These are phyloP conservation scores for Pelodiscus sinensis DNA, from an alignment of 2,113 vertebrate genomes.

Conservation along the genomic window DNA sequence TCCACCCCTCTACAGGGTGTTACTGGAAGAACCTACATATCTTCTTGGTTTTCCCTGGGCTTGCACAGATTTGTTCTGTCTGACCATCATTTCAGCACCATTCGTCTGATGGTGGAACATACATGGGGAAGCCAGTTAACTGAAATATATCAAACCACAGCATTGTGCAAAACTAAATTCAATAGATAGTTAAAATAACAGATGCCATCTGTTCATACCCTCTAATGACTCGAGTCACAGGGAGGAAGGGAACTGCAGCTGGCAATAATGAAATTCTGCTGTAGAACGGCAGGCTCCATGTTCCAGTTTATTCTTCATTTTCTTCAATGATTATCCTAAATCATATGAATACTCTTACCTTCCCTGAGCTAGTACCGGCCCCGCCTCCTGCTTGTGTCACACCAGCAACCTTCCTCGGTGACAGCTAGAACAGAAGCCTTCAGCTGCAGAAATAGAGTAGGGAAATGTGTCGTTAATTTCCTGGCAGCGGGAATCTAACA, in stretches of 20 bases:
- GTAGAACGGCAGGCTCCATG: not conserved
- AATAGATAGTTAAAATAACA: slow-evolving; percentile 55
- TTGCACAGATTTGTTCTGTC: not conserved
- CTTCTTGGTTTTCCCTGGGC: slow-evolving; percentile 4
- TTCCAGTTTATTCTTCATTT: slow-evolving; percentile 19
- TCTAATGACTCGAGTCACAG: slow-evolving; percentile 52
- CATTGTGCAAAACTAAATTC: slow-evolving; percentile 49
- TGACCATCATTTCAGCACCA: not conserved
- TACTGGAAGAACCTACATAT: not conserved
- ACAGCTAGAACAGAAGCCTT: not conserved
- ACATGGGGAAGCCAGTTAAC: slow-evolving; percentile 35
- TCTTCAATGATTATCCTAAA: slow-evolving; percentile 32
- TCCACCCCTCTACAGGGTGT: too few species aligned
- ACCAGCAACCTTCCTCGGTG: not conserved
- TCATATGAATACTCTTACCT: not conserved
- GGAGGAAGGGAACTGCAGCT: slow-evolving; percentile 51
- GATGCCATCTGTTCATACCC: slow-evolving; percentile 67
- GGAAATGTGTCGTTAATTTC: not conserved
- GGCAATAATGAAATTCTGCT: slow-evolving; percentile 49
- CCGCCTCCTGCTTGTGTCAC: not conserved
- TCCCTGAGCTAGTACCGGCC: not conserved
- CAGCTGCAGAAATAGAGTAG: fast-evolving
- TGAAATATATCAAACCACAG: slow-evolving; percentile 50
- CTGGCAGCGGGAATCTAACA: not conserved
- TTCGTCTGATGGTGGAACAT: slow-evolving; percentile 35